phyloP scores from a whole-genome alignment of 2,797 vertebrate genomes.

The Liasis olivaceus region DNA sequence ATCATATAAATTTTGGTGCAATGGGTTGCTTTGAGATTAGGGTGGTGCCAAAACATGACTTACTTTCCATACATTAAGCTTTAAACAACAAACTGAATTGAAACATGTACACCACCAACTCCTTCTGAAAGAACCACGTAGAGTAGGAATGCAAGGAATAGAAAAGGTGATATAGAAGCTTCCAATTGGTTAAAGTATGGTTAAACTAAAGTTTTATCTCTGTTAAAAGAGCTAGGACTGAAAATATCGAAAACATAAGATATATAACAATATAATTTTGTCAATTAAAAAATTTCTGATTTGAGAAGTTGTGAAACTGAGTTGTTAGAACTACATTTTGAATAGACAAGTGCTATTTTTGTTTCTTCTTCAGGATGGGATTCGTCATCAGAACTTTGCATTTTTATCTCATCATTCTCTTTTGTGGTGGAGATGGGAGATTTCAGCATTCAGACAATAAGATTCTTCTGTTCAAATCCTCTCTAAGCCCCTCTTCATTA shows the following conservation, averaged over 20 bases:
- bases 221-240: neutral
- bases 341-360: slow-evolving; percentile 3
- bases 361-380: slow-evolving; percentile 51
- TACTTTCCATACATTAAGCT: neutral
- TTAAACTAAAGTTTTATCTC: neutral
- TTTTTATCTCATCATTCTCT: slow-evolving; percentile 41
- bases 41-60: neutral
- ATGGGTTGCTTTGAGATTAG: neutral
- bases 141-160: neutral
- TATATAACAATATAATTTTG: neutral
- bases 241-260: neutral
- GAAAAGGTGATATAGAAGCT: neutral
- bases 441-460: neutral
- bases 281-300: neutral
- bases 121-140: neutral
- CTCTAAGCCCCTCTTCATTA: slow-evolving; percentile 53
- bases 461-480: neutral
- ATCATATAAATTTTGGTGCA: neutral
- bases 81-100: neutral
- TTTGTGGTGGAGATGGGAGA: neutral
- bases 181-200: neutral
- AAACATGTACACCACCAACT: neutral
- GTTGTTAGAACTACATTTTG: neutral
- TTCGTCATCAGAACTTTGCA: slow-evolving; percentile 13
- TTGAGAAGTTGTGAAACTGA: neutral